Evolutionary conservation across 1,140 invertebrate genomes (phyloP).

Genomic region (Tetramorium simillimum): DNA sequence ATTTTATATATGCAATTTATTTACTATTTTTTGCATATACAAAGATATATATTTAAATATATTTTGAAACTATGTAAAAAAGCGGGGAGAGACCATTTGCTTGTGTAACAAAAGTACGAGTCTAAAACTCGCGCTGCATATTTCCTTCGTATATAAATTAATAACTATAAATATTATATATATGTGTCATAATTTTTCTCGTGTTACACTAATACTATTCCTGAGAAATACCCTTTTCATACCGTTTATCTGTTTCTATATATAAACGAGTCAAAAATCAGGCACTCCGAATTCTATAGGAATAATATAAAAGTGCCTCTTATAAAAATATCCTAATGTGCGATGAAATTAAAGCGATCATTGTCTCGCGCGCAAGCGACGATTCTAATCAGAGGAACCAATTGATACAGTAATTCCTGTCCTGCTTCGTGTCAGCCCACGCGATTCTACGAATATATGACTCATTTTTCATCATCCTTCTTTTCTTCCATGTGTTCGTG

Average conservation of each 20-base stretch:
- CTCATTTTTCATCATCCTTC: background rate
- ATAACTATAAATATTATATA: background rate
- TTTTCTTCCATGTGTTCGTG: background rate
- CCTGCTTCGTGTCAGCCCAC: background rate
- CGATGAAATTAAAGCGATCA: background rate
- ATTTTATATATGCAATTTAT: constrained; percentile 40
- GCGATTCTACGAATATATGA: background rate
- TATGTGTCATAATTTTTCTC: background rate
- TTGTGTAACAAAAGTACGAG: background rate
- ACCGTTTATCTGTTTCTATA: background rate
- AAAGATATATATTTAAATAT: constrained; percentile 16
- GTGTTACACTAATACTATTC: constrained; percentile 29
- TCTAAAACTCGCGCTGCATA: background rate
- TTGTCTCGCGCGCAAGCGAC: background rate
- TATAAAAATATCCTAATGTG: constrained; percentile 6
- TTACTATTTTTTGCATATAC: constrained; percentile 8
- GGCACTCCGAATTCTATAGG: background rate
- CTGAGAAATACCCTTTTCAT: constrained; percentile 12
- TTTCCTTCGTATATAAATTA: background rate
- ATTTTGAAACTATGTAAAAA: background rate
- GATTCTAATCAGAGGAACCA: constrained; percentile 33
- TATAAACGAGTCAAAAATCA: constrained; percentile 5
- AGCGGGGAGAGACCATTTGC: constrained; percentile 7
- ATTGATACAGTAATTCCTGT: background rate
- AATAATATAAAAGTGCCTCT: background rate